Evolutionary conservation across 2,888 invertebrate species (phyloP), one percentile per base, ranked within the genome.

Genomic region (Rhagonycha lutea): DNA sequence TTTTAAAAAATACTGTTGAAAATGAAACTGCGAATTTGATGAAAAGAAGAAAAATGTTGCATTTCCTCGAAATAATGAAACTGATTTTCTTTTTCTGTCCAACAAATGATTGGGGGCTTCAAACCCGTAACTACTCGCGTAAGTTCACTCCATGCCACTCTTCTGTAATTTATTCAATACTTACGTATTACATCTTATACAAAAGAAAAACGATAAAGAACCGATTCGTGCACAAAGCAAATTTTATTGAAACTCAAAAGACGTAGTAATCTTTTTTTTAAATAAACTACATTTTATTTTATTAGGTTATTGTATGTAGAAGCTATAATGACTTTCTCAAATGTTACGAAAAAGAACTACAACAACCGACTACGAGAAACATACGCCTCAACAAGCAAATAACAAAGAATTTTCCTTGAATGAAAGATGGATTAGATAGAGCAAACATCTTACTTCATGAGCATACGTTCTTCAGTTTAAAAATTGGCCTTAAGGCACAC

Each of bases 361-460:
- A 65, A 65, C 12, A 65, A 65, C 63, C 63, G 12, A 65, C 63
- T 26, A 26, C 26, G 26, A 65, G 63, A 63, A 63, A n/a, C 10
- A 65, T 65, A 14, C 63, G 63, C 63, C 26, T 70, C 73, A 68
- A 68, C 61, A 73, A 68, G 61, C 68, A 73, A 29, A 61, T 73
- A 68, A 24, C 61, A 61, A 68, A 68, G 28, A 73, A 61, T 61
- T 14, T 68, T 28, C 69, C 63, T 32, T 74, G 60, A 70, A 74
- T 74, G 26, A 61, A 70, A 74, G 70, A 29, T 61, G 74, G 28
- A 75, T 69, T 68, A 68, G 70, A 75, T 68, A 75, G 74, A 75
- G 61, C 75, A 75, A 75, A 75, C 68, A 75, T 69, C 32, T 75
- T 68, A 72, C 61, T 75, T 75, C 63, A 72, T 14, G 14, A 26